These are phyloP conservation scores for Tridacna gigas DNA, from an alignment of 2,888 invertebrate species.

Conservation along the genomic window DNA sequence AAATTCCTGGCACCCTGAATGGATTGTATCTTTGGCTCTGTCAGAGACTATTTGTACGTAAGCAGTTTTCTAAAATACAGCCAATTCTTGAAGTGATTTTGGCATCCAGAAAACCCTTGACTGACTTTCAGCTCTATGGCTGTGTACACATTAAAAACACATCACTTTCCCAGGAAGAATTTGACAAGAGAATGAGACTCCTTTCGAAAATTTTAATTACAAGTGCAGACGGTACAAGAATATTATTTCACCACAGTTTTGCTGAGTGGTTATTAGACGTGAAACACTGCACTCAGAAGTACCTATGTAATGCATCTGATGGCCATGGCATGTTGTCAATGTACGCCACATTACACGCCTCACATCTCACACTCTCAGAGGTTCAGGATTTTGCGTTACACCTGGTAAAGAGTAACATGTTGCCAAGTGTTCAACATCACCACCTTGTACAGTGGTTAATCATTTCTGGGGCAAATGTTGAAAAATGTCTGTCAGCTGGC, in stretches of 20 bases:
- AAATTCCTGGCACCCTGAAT: constrained; percentile 97
- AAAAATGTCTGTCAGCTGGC: constrained; percentile 78
- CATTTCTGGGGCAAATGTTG: constrained; percentile 80
- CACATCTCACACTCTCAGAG: constrained; percentile 83
- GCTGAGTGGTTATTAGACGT: constrained; percentile 98
- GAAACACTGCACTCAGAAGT: constrained; percentile 98
- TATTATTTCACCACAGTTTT: constrained; percentile 97
- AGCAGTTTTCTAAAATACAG: constrained; percentile 90
- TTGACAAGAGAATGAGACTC: constrained; percentile 75
- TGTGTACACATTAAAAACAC: constrained; percentile 93
- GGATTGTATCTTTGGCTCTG: constrained; percentile 98
- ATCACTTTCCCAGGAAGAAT: constrained; percentile 86
- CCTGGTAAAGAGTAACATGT: constrained; percentile 83
- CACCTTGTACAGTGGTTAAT: constrained; percentile 92
- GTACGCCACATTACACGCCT: constrained; percentile 88
- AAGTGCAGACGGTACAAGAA: constrained; percentile 88
- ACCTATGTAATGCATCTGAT: constrained; percentile 90
- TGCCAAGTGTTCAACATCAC: constrained; percentile 84
- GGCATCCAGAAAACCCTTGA: constrained; percentile 92
- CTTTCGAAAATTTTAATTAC: constrained; percentile 87
- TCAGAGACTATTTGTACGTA: constrained; percentile 95
- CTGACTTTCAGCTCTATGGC: constrained; percentile 90
- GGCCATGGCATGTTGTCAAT: constrained; percentile 91
- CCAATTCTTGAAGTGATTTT: constrained; percentile 93
- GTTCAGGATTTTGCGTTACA: constrained; percentile 87